Base-by-base conservation (phyloP, 1,140 invertebrate species). In the Rhysida immarginata region DNA sequence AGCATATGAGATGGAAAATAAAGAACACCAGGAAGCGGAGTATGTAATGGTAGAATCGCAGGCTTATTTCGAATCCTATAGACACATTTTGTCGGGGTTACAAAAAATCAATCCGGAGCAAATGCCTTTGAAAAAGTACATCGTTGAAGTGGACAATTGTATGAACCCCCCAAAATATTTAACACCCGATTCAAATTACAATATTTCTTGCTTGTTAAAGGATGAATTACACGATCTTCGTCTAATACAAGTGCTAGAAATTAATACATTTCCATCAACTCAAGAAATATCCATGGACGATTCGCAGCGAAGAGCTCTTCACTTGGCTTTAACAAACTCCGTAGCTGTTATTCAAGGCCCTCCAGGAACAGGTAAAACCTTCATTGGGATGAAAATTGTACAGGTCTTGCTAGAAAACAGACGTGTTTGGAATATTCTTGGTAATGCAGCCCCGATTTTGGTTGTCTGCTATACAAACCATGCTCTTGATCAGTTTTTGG, bases 391-490 rank as follows among this genome's bases (percentile, higher is more conserved):
- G 5, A 56, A 68, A 45, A 62, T 55, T 48, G 59, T 43, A 20
- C 21, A 55, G 25, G 26, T 24, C 11, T 23, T 55, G n/a, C 42
- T 55, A 5, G 2, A 49, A n/a, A 55, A 55, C 54, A 20, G 8
- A 2, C 16, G 51, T 25, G 48, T 54, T 46, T 55, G 54, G 54
- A 48, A 18, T 11, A 23, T 11, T 13, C 11, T 11, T 18, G 45
- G 11, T 14, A 23, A 8, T 13, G n/a, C 5, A 24, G 43, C 54
- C 5, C 74, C 74, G 3, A 73, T 75, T 35, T 60, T 76, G 2
- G 61, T 75, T 26, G 71, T 76, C 5, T 75, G 71, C 53, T 74
- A 68, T 57, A 76, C 74, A 18, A 76, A 76, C 57, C 74, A 75
- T 61, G 74, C 74, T n/a, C n/a, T n/a, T n/a, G n/a, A n/a, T n/a